Evolutionary conservation across 2,797 vertebrate genomes (phyloP).

Genomic region (Sciaenops ocellatus): DNA sequence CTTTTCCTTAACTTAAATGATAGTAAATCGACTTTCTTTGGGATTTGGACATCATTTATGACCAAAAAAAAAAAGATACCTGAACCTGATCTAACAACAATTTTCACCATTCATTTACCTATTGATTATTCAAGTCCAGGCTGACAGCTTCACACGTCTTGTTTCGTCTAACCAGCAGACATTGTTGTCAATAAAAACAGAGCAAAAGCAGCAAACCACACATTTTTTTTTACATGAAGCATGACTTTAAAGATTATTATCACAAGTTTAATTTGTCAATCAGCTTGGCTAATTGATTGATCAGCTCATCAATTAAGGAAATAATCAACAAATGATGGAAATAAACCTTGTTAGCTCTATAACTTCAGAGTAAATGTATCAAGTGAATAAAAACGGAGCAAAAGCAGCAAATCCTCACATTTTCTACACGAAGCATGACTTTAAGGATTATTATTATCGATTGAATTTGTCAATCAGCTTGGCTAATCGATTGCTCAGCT

Average conservation of each 20-base stretch:
- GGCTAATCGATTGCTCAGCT: no score
- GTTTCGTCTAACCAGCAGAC: no score
- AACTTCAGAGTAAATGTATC: no score
- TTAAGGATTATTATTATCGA: no score
- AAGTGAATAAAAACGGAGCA: neutral
- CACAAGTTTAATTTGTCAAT: neutral
- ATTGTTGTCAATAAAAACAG: no score
- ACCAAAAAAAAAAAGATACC: neutral
- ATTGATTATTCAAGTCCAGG: neutral
- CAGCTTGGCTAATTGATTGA: no score
- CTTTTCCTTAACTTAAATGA: neutral
- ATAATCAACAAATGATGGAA: no score
- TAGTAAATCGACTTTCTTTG: neutral
- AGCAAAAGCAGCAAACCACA: neutral
- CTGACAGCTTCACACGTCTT: neutral
- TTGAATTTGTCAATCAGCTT: neutral
- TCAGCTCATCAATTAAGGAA: neutral
- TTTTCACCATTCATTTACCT: neutral
- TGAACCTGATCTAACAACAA: neutral
- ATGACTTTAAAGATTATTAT: no score
- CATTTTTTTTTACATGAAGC: neutral
- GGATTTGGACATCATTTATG: neutral
- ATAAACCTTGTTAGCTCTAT: no score
- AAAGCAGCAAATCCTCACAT: neutral
- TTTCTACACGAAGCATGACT: no score